Conservation (phyloP, 1,140 invertebrate species). For the Hermatobates lingyangjiaoensis region DNA sequence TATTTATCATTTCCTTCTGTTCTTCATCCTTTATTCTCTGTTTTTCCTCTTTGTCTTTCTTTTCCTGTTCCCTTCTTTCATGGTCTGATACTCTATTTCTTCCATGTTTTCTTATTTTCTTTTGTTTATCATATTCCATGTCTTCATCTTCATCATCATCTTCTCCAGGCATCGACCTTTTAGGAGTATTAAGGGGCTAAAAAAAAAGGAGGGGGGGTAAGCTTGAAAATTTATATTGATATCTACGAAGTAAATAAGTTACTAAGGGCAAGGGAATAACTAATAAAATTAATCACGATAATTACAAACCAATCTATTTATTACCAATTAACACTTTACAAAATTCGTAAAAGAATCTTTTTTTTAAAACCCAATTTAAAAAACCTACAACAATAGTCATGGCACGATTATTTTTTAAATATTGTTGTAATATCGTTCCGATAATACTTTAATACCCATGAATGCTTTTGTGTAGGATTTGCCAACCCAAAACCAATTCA, state of each 20-base stretch:
- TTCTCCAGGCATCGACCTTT: conserved; percentile 40
- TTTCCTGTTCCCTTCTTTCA: conserved; percentile 29
- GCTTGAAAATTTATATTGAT: conserved; percentile 11
- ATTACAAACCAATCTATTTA: not conserved
- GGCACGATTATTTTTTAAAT: not conserved
- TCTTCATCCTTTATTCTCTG: conserved; percentile 15
- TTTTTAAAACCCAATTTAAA: conserved; percentile 5
- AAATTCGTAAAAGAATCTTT: conserved; percentile 7
- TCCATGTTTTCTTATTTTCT: conserved; percentile 22
- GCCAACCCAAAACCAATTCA: no score
- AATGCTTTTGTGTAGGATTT: no score
- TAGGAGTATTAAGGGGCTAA: conserved; percentile 59
- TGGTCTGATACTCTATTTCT: conserved; percentile 29
- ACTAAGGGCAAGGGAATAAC: not conserved
- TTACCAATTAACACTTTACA: conserved; percentile 9
- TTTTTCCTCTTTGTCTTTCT: conserved; percentile 14
- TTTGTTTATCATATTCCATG: conserved; percentile 23
- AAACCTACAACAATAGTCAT: not conserved
- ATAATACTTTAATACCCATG: no score
- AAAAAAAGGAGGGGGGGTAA: conserved; percentile 13
- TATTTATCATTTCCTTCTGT: conserved; percentile 14
- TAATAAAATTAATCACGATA: not conserved
- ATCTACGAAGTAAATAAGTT: conserved; percentile 13
- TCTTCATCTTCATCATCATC: conserved; percentile 38
- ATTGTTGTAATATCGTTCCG: not conserved